These are phyloP conservation scores for Catocala fraxini DNA, from an alignment of 2,888 invertebrate species.

Conservation along the genomic window DNA sequence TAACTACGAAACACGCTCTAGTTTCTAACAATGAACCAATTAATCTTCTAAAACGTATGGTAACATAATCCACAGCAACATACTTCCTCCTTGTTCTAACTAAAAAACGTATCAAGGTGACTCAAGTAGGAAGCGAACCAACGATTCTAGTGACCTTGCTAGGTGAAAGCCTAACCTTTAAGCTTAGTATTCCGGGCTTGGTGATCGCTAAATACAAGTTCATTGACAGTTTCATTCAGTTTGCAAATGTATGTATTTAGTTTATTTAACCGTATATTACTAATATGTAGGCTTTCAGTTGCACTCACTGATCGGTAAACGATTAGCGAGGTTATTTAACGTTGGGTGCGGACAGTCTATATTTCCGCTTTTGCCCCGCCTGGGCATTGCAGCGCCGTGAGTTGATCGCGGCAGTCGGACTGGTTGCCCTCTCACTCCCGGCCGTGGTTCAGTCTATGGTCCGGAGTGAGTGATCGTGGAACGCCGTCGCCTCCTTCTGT, in stretches of 20 bases:
- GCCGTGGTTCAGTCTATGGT: too few species aligned
- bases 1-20: constrained; percentile 1
- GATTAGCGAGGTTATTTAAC: too few species aligned
- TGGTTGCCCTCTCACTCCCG: too few species aligned
- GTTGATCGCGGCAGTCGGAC: too few species aligned
- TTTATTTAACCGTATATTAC: too few species aligned
- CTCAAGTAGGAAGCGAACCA: constrained; percentile 47
- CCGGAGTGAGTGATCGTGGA: too few species aligned
- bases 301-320: too few species aligned
- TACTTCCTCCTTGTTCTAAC: constrained; percentile 51
- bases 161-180: constrained; percentile 51
- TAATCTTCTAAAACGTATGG: constrained; percentile 32
- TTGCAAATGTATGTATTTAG: not conserved
- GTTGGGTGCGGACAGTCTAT: too few species aligned
- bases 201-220: constrained; percentile 17
- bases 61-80: constrained; percentile 46
- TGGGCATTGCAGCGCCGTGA: too few species aligned
- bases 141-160: constrained; percentile 41
- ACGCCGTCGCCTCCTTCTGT: too few species aligned
- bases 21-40: constrained; percentile 21
- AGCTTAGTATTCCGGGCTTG: constrained; percentile 29
- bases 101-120: constrained; percentile 53
- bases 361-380: too few species aligned
- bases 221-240: constrained; percentile 23
- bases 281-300: too few species aligned